These are phyloP conservation scores for Pollachius pollachius DNA, from an alignment of 2,113 vertebrate genomes.

Conservation along the genomic window DNA sequence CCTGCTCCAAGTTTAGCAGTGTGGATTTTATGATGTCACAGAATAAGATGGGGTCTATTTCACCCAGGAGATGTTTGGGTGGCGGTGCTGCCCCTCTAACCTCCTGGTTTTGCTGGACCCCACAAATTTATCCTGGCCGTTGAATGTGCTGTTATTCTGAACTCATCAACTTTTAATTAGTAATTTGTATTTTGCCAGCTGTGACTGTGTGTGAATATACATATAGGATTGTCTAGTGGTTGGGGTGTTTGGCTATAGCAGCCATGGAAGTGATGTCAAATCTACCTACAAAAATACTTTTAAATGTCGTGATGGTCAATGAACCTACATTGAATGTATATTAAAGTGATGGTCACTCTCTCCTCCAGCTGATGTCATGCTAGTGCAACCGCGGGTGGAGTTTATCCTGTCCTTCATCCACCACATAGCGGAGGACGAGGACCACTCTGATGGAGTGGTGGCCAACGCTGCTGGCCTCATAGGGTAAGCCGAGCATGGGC, in stretches of 20 bases:
- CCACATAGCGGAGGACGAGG: conserved; percentile 95
- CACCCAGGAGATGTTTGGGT: conserved; percentile 52
- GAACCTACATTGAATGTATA: no score
- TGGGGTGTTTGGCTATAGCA: no score
- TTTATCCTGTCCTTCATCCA: conserved; percentile 98
- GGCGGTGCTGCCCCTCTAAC: background rate
- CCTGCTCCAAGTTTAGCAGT: conserved; percentile 45
- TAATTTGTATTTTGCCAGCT: no score
- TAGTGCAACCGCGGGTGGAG: conserved; percentile 96
- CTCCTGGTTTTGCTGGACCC: conserved; percentile 66
- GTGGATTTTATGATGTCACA: conserved; percentile 64
- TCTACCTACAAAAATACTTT: no score
- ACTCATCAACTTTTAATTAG: no score
- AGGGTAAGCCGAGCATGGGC: conserved; percentile 72
- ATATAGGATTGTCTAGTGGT: no score
- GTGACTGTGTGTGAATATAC: no score
- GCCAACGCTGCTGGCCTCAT: conserved; percentile 93
- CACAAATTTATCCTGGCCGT: conserved; percentile 23
- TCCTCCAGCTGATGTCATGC: conserved; percentile 89
- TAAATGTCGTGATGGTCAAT: no score
- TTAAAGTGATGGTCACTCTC: background rate
- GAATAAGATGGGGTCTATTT: conserved; percentile 49
- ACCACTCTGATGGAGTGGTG: conserved; percentile 93
- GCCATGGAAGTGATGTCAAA: no score
- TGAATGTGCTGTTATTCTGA: no score